Percentiles rank a stretch among this genome's conserved stretches.
These are phyloP conservation scores for Papilio gigon DNA, from an alignment of 2,888 invertebrate species.

Conservation along the genomic window DNA sequence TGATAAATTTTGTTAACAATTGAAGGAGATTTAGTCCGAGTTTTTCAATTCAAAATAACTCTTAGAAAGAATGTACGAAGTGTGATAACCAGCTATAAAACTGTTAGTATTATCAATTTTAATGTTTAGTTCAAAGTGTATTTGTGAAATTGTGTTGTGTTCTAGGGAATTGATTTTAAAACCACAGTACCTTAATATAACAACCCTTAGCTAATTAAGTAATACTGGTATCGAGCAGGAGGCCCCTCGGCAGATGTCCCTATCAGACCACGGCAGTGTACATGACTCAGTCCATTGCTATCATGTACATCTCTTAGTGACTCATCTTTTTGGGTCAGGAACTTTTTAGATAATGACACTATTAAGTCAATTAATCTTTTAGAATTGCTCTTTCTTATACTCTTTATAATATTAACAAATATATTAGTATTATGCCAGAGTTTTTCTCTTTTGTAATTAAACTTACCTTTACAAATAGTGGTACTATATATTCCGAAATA, in stretches of 20 bases:
- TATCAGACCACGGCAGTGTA: not conserved
- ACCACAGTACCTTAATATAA: not conserved
- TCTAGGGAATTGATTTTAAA: not conserved
- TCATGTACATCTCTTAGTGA: not conserved
- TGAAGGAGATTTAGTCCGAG: not conserved
- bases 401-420: not conserved
- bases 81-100: too few relatives aligned
- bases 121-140: too few relatives aligned
- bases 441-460: not conserved
- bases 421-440: not conserved
- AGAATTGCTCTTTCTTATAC: not conserved
- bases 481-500: not conserved
- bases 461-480: not conserved
- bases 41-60: not conserved
- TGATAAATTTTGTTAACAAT: not conserved
- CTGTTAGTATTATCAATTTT: too few relatives aligned
- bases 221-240: not conserved
- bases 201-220: conserved; percentile 12
- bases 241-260: conserved; percentile 6
- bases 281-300: conserved; percentile 7
- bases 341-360: not conserved
- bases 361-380: not conserved
- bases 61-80: too few relatives aligned
- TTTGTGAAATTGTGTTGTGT: not conserved
- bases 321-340: conserved; percentile 9